These are phyloP conservation scores for Germaria angustata DNA, from an alignment of 2,888 invertebrate genomes.

Conservation along the genomic window DNA sequence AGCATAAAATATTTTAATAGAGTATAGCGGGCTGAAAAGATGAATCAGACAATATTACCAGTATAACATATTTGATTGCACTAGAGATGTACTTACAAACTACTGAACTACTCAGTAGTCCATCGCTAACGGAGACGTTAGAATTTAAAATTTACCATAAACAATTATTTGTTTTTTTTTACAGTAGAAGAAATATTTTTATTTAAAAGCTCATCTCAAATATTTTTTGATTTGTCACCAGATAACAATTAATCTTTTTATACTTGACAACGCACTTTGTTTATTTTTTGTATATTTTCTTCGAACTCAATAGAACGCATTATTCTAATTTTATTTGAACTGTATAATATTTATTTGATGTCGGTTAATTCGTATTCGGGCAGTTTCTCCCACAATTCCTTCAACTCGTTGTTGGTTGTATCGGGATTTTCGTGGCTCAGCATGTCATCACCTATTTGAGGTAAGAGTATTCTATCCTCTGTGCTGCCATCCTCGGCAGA, in stretches of 20 bases:
- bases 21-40: no score
- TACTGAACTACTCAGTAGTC: no score
- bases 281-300: background rate
- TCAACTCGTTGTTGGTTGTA: slow-evolving; percentile 60
- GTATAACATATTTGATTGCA: no score
- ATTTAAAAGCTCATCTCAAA: background rate
- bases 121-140: no score
- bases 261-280: background rate
- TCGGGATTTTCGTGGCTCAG: slow-evolving; percentile 57
- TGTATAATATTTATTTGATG: slow-evolving; percentile 43
- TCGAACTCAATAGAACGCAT: no score
- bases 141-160: no score
- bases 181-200: no score
- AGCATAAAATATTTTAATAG: no score
- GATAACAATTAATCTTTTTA: slow-evolving; percentile 21
- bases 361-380: slow-evolving; percentile 64
- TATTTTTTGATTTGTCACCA: background rate
- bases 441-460: slow-evolving; percentile 49
- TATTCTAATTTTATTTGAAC: no score
- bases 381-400: slow-evolving; percentile 68
- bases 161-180: no score
- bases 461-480: slow-evolving; percentile 37
- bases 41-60: no score
- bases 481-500: slow-evolving; percentile 41
- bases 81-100: no score